A percentile compares a stretch with the other conserved stretches of the same genome.
Evolutionary conservation across 2,888 invertebrate species (phyloP).

Genomic region (Eupithecia vulgata): DNA sequence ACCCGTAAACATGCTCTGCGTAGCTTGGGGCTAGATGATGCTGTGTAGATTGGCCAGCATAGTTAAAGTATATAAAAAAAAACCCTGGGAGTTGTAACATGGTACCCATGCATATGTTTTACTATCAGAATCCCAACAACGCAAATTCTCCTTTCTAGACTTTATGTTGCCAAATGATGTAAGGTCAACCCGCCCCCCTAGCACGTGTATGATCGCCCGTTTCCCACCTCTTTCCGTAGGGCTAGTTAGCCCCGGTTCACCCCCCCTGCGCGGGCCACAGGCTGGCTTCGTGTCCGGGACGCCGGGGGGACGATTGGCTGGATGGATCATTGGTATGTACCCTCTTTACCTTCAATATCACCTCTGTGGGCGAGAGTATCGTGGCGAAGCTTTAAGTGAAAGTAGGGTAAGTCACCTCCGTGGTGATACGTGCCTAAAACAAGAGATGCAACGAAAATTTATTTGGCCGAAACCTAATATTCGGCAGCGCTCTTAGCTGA

Average conservation of each 20-base stretch:
- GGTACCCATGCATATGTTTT: background rate
- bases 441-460: no score
- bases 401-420: no score
- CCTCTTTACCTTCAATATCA: no score
- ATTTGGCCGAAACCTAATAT: no score
- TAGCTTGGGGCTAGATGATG: no score
- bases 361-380: no score
- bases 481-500: no score
- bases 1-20: no score
- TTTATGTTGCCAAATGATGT: background rate
- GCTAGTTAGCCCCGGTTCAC: conserved; percentile 74
- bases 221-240: conserved; percentile 63
- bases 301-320: conserved; percentile 81
- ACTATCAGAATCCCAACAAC: background rate
- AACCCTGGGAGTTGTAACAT: background rate
- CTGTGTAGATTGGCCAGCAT: no score
- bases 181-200: conserved; percentile 19
- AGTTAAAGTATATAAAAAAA: background rate
- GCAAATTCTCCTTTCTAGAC: background rate
- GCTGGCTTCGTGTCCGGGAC: conserved; percentile 80
- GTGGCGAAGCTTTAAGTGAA: no score
- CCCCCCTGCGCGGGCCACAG: conserved; percentile 72
- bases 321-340: conserved; percentile 86
- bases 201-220: conserved; percentile 44
- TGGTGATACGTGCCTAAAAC: no score